A percentile compares a stretch with the other conserved stretches of the same genome.
Conservation (phyloP, 2,797 vertebrate species). For the Poeciliopsis presidionis region DNA sequence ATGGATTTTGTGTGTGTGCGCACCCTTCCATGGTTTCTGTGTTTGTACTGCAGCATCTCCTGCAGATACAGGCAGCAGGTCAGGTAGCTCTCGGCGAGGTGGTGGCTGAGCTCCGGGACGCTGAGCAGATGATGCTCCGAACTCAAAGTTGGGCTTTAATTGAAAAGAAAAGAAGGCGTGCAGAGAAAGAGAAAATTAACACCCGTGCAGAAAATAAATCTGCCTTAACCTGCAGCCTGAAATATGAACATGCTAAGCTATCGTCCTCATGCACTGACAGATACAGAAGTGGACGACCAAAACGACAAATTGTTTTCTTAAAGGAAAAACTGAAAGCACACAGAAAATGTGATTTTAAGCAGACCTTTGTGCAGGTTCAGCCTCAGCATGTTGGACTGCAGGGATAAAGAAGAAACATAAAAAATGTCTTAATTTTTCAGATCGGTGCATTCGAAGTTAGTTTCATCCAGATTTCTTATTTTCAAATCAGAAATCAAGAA, state of each 20-base stretch:
- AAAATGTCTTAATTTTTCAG: too few species aligned
- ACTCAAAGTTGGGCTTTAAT: slow-evolving; percentile 82
- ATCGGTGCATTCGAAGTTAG: too few species aligned
- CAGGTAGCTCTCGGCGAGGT: slow-evolving; percentile 95
- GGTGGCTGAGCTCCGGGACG: slow-evolving; percentile 92
- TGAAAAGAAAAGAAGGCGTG: neutral
- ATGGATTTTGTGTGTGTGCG: fast-evolving
- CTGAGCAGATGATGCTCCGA: slow-evolving; percentile 90
- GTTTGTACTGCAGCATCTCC: slow-evolving; percentile 95
- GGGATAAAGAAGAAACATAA: slow-evolving; percentile 24
- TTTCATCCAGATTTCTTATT: too few species aligned
- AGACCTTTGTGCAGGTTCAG: slow-evolving; percentile 85
- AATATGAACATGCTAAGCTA: neutral
- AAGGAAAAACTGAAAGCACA: neutral
- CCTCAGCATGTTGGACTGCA: slow-evolving; percentile 83
- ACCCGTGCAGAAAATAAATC: neutral
- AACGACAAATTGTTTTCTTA: neutral
- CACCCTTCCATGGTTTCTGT: slow-evolving; percentile 95
- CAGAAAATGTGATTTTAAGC: slow-evolving; percentile 20
- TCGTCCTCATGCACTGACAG: neutral
- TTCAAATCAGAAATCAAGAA: too few species aligned
- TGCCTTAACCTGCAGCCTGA: slow-evolving; percentile 3
- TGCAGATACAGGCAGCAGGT: slow-evolving; percentile 92
- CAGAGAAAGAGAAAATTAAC: slow-evolving; percentile 16
- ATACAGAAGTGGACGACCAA: neutral